Evolutionary conservation across 1,140 invertebrate genomes (phyloP).

Genomic region (Hyles euphorbiae): DNA sequence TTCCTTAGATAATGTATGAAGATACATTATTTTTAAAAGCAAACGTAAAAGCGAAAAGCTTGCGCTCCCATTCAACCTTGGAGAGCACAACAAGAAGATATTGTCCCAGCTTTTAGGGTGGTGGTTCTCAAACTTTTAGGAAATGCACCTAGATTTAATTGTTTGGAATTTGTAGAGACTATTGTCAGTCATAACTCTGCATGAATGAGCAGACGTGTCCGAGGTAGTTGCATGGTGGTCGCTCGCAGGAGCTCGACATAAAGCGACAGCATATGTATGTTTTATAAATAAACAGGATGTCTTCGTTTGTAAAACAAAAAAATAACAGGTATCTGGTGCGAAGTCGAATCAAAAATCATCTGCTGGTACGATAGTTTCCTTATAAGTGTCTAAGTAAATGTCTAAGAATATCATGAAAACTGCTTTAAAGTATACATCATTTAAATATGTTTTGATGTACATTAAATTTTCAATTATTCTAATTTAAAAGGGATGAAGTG

Average conservation of each 20-base stretch:
- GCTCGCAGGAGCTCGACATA: too few species aligned
- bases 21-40: conserved; percentile 4
- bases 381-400: too few species aligned
- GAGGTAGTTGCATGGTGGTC: background rate
- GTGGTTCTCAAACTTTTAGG: background rate
- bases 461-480: too few species aligned
- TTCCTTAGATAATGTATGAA: too few species aligned
- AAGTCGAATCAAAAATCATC: too few species aligned
- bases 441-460: too few species aligned
- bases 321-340: background rate
- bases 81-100: conserved; percentile 17
- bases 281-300: background rate
- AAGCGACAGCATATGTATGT: background rate
- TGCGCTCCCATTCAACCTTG: conserved; percentile 5
- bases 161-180: background rate
- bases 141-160: background rate
- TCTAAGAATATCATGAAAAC: too few species aligned
- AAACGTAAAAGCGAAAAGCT: conserved; percentile 1
- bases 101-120: conserved; percentile 5
- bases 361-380: too few species aligned
- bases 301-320: background rate
- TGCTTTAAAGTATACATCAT: too few species aligned
- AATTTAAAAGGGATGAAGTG: too few species aligned
- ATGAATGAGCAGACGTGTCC: background rate
- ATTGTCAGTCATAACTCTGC: background rate